Evolutionary conservation across 2,113 vertebrate genomes (phyloP).

Genomic region (Leucopternis melanops): DNA sequence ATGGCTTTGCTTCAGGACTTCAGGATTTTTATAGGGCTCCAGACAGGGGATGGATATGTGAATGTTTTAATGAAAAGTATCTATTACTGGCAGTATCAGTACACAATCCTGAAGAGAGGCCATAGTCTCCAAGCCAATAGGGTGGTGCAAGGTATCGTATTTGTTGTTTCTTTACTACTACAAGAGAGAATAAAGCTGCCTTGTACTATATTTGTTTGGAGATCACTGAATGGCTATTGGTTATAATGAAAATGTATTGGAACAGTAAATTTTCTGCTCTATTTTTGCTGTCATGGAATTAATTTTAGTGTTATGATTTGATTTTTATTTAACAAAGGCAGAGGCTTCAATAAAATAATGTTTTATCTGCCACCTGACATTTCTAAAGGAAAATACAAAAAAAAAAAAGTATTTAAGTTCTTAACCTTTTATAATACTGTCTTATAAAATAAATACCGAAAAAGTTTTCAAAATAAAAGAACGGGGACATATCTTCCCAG

Average conservation of each 20-base stretch:
- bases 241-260: not conserved
- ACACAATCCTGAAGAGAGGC: not conserved
- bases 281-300: not conserved
- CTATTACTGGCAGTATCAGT: not conserved
- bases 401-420: not conserved
- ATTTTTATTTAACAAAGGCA: not conserved
- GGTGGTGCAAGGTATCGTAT: not conserved
- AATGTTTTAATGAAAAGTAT: not conserved
- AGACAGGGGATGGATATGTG: not conserved
- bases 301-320: not conserved
- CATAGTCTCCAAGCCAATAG: not conserved
- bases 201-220: not conserved
- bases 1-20: not conserved
- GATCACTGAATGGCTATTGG: not conserved
- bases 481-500: not conserved
- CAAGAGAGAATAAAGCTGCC: not conserved
- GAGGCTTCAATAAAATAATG: not conserved
- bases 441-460: not conserved
- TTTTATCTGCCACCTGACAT: not conserved
- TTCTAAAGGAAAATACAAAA: not conserved
- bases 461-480: not conserved
- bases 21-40: not conserved
- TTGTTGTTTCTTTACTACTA: not conserved
- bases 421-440: not conserved
- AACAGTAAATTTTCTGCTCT: not conserved